These are phyloP conservation scores for Vulpes ferrilata DNA, from an alignment of 2,113 vertebrate species.

Conservation along the genomic window DNA sequence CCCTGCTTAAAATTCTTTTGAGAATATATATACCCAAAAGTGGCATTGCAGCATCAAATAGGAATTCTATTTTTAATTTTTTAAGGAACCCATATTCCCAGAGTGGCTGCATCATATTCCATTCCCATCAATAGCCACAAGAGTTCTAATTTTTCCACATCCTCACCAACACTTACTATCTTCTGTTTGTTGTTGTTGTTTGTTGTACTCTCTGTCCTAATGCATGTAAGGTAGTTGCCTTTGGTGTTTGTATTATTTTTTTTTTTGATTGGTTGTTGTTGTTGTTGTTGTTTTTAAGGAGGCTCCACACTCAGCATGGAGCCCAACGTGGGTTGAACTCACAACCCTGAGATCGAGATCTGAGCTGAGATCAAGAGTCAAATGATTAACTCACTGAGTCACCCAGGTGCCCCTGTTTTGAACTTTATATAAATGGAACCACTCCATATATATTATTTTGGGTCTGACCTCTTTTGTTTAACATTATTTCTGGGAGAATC, in stretches of 20 bases:
- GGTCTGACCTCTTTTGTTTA: background rate
- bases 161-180: background rate
- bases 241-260: background rate
- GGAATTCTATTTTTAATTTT: background rate
- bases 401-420: background rate
- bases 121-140: background rate
- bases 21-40: background rate
- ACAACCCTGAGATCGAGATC: background rate
- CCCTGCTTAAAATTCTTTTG: background rate
- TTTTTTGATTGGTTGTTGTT: background rate
- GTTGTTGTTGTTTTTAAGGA: background rate
- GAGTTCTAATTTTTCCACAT: background rate
- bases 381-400: background rate
- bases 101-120: background rate
- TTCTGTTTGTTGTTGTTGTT: background rate
- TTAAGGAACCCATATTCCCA: background rate
- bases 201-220: background rate
- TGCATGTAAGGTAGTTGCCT: background rate
- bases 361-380: too few species aligned
- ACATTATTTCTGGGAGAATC: constrained; percentile 22
- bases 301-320: too few species aligned
- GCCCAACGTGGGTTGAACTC: background rate
- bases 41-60: background rate
- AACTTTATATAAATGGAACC: background rate
- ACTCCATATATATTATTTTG: background rate